Evolutionary conservation across 2,113 vertebrate species (phyloP).

Genomic region (Cephalopterus ornatus): DNA sequence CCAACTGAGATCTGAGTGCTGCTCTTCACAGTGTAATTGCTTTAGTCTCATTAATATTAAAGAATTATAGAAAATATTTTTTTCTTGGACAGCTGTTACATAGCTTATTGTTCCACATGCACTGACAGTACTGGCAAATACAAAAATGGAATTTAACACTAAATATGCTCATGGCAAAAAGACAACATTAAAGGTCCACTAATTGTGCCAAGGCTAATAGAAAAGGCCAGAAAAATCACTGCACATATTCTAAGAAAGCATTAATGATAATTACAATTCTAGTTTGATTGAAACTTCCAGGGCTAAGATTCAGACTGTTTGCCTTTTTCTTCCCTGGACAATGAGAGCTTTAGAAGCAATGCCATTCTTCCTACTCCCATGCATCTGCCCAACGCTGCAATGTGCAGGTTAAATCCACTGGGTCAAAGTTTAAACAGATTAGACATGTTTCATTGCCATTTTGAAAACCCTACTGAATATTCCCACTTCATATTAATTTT

Average conservation of each 20-base stretch:
- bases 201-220: neutral
- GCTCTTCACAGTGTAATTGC: conserved; percentile 51
- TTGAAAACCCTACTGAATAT: neutral
- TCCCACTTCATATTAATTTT: neutral
- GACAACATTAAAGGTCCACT: neutral
- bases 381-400: neutral
- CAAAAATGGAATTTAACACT: neutral
- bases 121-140: neutral
- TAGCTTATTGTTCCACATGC: neutral
- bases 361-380: neutral
- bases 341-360: neutral
- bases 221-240: neutral
- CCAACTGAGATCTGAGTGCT: conserved; percentile 41
- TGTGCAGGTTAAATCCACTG: neutral
- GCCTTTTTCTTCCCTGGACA: neutral
- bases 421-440: neutral
- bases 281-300: neutral
- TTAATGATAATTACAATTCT: neutral
- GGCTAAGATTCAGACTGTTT: neutral
- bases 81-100: conserved; percentile 43
- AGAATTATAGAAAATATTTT: conserved; percentile 49
- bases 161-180: neutral
- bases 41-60: conserved; percentile 59
- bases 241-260: neutral
- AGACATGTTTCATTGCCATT: neutral